phyloP scores from a whole-genome alignment of 2,113 vertebrate species.

The Turdus rufiventris region DNA sequence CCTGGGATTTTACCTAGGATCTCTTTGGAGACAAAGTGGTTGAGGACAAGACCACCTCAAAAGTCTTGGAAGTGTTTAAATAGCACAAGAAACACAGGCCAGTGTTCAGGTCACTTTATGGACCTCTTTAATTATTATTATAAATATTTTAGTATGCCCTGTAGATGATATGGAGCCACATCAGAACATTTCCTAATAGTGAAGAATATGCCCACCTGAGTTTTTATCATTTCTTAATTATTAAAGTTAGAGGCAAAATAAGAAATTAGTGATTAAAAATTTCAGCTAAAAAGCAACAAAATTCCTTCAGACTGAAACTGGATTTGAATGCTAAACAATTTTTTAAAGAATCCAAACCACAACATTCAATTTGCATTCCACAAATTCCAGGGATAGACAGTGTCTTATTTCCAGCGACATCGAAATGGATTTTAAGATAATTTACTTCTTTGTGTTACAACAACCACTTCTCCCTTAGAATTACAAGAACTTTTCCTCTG shows the following conservation, averaged over 20 bases:
- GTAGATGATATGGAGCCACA: accelerated
- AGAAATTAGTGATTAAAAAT: not conserved
- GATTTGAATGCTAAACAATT: not conserved
- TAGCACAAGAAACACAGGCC: not conserved
- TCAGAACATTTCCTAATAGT: not conserved
- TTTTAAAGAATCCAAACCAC: not conserved
- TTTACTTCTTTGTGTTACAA: not conserved
- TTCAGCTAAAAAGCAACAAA: not conserved
- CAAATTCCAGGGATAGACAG: not conserved
- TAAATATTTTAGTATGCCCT: not conserved
- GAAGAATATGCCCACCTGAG: not conserved
- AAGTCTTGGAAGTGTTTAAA: not conserved
- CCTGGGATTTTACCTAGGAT: not conserved
- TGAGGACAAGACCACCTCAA: not conserved
- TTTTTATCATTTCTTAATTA: not conserved
- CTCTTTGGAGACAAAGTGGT: not conserved
- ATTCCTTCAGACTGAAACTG: not conserved
- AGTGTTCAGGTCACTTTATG: not conserved
- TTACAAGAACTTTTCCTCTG: not conserved
- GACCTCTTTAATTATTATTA: not conserved
- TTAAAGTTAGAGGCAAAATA: not conserved
- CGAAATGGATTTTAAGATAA: not conserved
- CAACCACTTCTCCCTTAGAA: not conserved
- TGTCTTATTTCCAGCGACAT: not conserved
- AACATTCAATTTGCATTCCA: not conserved